These are phyloP conservation scores for Charaxes varanes DNA, from an alignment of 1,140 invertebrate genomes.

Conservation along the genomic window DNA sequence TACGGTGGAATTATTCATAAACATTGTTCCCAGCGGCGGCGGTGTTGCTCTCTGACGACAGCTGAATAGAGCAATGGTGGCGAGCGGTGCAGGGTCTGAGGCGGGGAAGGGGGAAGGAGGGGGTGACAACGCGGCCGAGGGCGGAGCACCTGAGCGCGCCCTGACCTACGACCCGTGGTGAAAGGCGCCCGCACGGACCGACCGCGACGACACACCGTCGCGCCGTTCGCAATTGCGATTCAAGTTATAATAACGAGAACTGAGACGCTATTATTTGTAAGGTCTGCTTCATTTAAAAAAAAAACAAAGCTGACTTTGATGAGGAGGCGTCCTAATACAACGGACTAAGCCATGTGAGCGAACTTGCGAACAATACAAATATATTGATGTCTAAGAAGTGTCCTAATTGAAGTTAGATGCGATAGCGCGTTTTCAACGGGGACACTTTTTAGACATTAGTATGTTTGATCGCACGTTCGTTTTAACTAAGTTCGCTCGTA, in stretches of 20 bases:
- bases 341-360: too few species aligned
- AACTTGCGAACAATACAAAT: too few species aligned
- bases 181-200: slow-evolving; percentile 62
- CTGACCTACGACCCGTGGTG: slow-evolving; percentile 70
- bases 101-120: slow-evolving; percentile 14
- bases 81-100: slow-evolving; percentile 29
- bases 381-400: too few species aligned
- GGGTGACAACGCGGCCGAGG: slow-evolving; percentile 34
- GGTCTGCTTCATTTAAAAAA: too few species aligned
- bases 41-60: slow-evolving; percentile 54
- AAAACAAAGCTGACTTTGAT: too few species aligned
- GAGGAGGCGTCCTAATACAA: too few species aligned
- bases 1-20: slow-evolving; percentile 65
- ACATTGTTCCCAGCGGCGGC: slow-evolving; percentile 54
- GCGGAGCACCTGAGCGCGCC: slow-evolving; percentile 69
- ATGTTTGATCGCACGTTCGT: too few species aligned
- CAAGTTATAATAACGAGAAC: slow-evolving; percentile 43
- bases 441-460: too few species aligned
- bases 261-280: neutral
- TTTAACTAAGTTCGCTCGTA: too few species aligned
- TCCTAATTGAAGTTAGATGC: too few species aligned
- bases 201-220: slow-evolving; percentile 54
- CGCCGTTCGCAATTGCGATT: slow-evolving; percentile 37
- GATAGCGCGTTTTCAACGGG: too few species aligned
- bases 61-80: slow-evolving; percentile 65